A percentile compares a stretch with the other conserved stretches of the same genome.
These are phyloP conservation scores for Numenius arquata DNA, from an alignment of 2,113 vertebrate genomes.

Conservation along the genomic window DNA sequence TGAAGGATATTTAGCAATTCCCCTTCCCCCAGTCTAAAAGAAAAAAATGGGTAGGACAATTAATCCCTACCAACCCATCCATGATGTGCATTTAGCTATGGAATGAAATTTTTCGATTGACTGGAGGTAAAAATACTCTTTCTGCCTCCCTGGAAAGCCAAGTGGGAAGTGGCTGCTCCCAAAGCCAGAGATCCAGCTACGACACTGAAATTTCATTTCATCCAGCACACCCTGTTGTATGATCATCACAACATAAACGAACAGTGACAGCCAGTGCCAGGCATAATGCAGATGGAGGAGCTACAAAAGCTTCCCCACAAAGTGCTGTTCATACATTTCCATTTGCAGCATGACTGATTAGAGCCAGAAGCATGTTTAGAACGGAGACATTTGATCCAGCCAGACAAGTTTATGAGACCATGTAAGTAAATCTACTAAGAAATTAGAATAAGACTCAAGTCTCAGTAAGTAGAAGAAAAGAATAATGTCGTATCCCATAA, in stretches of 20 bases:
- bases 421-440: background rate
- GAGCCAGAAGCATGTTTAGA: background rate
- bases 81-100: background rate
- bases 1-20: conserved; percentile 18
- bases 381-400: background rate
- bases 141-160: background rate
- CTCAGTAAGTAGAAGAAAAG: background rate
- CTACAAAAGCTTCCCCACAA: background rate
- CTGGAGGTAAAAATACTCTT: background rate
- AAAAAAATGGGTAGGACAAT: background rate
- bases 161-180: background rate
- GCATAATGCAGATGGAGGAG: background rate
- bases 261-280: background rate
- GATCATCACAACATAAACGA: background rate
- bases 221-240: background rate
- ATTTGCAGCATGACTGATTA: background rate
- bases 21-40: background rate
- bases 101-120: background rate
- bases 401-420: background rate
- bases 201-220: background rate
- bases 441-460: background rate
- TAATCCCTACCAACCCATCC: background rate
- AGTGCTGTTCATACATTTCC: background rate
- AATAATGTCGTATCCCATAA: background rate
- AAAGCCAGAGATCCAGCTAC: background rate